Evolutionary conservation across 2,888 invertebrate species (phyloP).

Genomic region (Coecobrya sp.): DNA sequence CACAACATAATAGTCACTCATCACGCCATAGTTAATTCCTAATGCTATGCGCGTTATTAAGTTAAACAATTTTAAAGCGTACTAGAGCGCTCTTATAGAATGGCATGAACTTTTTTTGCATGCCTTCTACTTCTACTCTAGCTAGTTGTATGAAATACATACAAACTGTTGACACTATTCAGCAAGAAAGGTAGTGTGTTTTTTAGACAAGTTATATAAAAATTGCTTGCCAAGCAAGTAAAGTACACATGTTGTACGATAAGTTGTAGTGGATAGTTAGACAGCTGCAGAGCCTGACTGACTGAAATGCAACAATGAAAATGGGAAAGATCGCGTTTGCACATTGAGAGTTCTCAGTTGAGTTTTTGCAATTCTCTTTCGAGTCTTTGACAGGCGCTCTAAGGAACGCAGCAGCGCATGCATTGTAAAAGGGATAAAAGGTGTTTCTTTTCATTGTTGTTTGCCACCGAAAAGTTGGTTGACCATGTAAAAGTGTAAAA

Average conservation of each 20-base stretch:
- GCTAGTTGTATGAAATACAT: background rate
- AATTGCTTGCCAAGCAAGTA: background rate
- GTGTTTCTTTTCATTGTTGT: slow-evolving; percentile 12
- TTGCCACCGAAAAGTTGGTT: background rate
- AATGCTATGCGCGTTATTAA: slow-evolving; percentile 11
- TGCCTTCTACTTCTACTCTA: background rate
- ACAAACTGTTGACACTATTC: slow-evolving; percentile 28
- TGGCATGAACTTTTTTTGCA: slow-evolving; percentile 26
- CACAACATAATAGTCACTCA: slow-evolving; percentile 19
- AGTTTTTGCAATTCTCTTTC: slow-evolving; percentile 25
- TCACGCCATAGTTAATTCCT: slow-evolving; percentile 22
- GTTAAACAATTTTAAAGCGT: background rate
- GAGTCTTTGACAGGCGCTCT: background rate
- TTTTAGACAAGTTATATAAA: background rate
- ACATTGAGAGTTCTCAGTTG: background rate
- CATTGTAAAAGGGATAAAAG: background rate
- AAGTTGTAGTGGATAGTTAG: background rate
- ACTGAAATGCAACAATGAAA: background rate
- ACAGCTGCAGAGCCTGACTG: background rate
- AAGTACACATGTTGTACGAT: background rate
- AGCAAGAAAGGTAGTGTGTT: slow-evolving; percentile 3
- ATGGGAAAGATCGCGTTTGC: slow-evolving; percentile 5
- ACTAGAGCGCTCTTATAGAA: background rate
- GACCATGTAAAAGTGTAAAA: background rate
- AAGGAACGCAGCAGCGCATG: background rate